These are phyloP conservation scores for Megalurothrips usitatus DNA, from an alignment of 2,888 invertebrate genomes.

Conservation along the genomic window DNA sequence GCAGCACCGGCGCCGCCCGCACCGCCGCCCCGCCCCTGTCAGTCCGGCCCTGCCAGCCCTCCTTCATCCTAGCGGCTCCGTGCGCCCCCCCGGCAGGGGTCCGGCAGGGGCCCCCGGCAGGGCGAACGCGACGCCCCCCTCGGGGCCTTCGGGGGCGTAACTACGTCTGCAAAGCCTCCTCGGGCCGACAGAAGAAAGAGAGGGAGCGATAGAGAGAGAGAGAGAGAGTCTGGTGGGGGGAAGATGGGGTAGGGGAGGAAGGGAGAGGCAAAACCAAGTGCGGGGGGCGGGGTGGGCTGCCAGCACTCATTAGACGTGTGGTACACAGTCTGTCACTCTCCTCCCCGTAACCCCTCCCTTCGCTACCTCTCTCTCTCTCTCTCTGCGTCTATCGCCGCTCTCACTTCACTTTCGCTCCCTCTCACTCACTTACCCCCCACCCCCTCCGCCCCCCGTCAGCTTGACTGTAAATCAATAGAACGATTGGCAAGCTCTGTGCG, in stretches of 20 bases:
- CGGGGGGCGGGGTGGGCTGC: neutral
- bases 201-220: conserved; percentile 34
- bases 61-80: too few relatives aligned
- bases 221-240: conserved; percentile 13
- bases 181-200: conserved; percentile 31
- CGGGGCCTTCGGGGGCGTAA: too few relatives aligned
- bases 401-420: neutral
- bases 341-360: conserved; percentile 23
- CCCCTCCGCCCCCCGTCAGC: conserved; percentile 17
- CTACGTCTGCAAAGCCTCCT: too few relatives aligned
- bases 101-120: too few relatives aligned
- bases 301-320: neutral
- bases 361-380: conserved; percentile 3
- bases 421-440: neutral
- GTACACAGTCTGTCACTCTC: neutral
- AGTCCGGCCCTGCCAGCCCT: too few relatives aligned
- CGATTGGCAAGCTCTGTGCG: conserved; percentile 24
- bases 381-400: neutral
- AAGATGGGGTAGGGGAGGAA: conserved; percentile 27
- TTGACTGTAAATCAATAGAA: conserved; percentile 27
- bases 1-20: too few relatives aligned
- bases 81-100: too few relatives aligned
- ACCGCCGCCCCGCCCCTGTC: too few relatives aligned
- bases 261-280: neutral
- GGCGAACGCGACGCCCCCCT: too few relatives aligned